Percentiles rank a stretch among this genome's conserved stretches.
Conservation (phyloP, 2,113 vertebrate species). For the Sula dactylatra region DNA sequence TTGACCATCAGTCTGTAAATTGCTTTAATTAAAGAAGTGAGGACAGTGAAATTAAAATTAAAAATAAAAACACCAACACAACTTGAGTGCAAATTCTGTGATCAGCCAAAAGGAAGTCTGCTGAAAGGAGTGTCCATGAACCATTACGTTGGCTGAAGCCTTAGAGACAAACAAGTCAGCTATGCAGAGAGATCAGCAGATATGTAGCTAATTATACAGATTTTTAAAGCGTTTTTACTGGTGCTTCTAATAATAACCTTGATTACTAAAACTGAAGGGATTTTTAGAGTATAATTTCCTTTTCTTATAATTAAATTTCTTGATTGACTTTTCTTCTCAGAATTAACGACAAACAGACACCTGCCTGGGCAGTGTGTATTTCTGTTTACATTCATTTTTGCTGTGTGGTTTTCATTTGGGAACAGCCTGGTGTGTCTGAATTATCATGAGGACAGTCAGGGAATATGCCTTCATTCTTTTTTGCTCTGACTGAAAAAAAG, state of each 20-base stretch:
- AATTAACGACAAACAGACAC: constrained; percentile 37
- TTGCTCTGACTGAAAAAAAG: neutral
- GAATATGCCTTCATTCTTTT: neutral
- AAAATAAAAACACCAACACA: neutral
- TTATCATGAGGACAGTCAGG: neutral
- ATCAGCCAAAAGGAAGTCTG: neutral
- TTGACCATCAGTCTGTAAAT: neutral
- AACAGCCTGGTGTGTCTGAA: neutral
- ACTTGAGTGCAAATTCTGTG: neutral
- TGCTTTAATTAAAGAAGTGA: neutral
- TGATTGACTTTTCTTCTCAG: constrained; percentile 33
- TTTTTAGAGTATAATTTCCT: constrained; percentile 49
- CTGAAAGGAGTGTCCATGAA: constrained; percentile 3
- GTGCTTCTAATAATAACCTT: constrained; percentile 53
- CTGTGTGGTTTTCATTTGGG: constrained; percentile 23
- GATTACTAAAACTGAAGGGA: constrained; percentile 38
- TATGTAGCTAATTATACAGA: constrained; percentile 12
- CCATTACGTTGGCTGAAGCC: neutral
- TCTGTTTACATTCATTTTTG: constrained; percentile 39
- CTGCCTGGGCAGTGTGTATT: constrained; percentile 32
- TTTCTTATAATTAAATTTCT: constrained; percentile 52
- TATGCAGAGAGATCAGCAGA: constrained; percentile 20
- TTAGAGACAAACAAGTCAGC: constrained; percentile 32
- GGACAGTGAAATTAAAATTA: neutral
- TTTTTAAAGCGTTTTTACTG: constrained; percentile 19